These are phyloP conservation scores for Ochropacha duplaris DNA, from an alignment of 2,888 invertebrate species.

Conservation along the genomic window DNA sequence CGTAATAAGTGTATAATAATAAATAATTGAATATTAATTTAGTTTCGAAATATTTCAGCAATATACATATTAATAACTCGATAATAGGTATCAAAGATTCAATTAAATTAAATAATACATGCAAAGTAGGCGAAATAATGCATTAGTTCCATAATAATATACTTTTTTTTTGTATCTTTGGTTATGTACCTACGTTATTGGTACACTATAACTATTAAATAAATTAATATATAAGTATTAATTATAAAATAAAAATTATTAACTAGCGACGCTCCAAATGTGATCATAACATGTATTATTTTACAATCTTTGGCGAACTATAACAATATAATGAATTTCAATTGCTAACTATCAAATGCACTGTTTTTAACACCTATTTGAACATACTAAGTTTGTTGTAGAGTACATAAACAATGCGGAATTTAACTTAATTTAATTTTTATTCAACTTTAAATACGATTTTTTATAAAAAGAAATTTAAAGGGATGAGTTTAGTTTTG, in stretches of 20 bases:
- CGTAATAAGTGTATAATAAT: slow-evolving; percentile 84
- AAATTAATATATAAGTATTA: slow-evolving; percentile 43
- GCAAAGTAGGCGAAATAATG: slow-evolving; percentile 80
- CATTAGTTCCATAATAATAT: slow-evolving; percentile 67
- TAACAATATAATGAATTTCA: slow-evolving; percentile 69
- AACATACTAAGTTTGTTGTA: neutral
- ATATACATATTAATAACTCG: slow-evolving; percentile 77
- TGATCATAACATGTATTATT: slow-evolving; percentile 69
- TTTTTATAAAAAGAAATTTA: neutral
- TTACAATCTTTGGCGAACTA: slow-evolving; percentile 78
- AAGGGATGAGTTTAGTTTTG: neutral
- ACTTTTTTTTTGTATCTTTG: slow-evolving; percentile 31
- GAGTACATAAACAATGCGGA: neutral
- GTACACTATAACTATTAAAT: slow-evolving; percentile 40
- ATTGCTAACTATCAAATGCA: slow-evolving; percentile 49
- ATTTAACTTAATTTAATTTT: slow-evolving; percentile 1
- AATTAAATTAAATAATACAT: slow-evolving; percentile 66
- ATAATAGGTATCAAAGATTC: slow-evolving; percentile 67
- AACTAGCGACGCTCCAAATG: slow-evolving; percentile 69
- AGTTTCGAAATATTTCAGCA: slow-evolving; percentile 80
- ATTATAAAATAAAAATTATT: slow-evolving; percentile 52
- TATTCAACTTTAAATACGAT: slow-evolving; percentile 3
- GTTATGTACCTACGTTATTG: slow-evolving; percentile 53
- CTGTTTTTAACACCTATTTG: slow-evolving; percentile 14
- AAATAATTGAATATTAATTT: slow-evolving; percentile 83